phyloP scores from a whole-genome alignment of 2,113 vertebrate species.

The Pelvicachromis taeniatus region DNA sequence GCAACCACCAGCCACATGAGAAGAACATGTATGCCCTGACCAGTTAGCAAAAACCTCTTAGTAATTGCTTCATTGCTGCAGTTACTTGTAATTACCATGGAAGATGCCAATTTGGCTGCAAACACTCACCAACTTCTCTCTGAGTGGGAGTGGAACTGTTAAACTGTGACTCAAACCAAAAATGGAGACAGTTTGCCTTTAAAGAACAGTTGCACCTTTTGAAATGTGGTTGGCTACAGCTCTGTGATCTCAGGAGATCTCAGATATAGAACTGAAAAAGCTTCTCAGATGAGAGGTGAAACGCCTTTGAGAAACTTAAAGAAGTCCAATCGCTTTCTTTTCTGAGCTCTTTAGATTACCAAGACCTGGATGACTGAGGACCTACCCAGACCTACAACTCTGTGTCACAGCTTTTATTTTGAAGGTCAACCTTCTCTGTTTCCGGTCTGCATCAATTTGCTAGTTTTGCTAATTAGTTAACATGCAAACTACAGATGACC shows the following conservation, averaged over 20 bases:
- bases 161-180: neutral
- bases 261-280: neutral
- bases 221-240: neutral
- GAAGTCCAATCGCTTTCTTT: neutral
- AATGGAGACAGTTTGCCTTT: neutral
- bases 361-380: neutral
- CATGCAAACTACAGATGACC: neutral
- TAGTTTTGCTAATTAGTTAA: neutral
- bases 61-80: neutral
- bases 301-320: accelerated
- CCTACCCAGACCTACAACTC: neutral
- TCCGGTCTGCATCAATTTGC: neutral
- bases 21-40: neutral
- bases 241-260: neutral
- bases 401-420: neutral
- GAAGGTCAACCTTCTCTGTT: neutral
- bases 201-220: neutral
- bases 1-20: neutral
- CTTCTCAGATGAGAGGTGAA: neutral
- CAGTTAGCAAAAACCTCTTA: neutral
- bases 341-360: neutral
- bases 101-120: neutral
- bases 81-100: neutral
- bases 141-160: neutral
- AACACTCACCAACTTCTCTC: neutral